Evolutionary conservation across 2,888 invertebrate genomes (phyloP).

Genomic region (Anoplius nigerrimus): DNA sequence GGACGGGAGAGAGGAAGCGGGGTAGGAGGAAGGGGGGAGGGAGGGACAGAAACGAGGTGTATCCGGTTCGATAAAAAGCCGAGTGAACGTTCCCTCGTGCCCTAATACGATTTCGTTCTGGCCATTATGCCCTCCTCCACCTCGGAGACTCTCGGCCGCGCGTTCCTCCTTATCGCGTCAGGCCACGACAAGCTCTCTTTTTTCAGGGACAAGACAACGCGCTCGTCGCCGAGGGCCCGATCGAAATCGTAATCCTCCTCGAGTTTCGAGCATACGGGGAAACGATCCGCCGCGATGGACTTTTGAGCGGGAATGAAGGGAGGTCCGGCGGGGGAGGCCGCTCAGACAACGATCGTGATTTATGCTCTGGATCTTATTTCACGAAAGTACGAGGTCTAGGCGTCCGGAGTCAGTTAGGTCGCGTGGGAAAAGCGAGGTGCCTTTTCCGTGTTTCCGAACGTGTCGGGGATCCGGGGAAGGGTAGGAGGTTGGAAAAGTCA

Average conservation of each 20-base stretch:
- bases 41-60: conserved; percentile 42
- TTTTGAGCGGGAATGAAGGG: conserved; percentile 6
- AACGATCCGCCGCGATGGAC: conserved; percentile 43
- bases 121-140: conserved; percentile 61
- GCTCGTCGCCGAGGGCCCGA: conserved; percentile 26
- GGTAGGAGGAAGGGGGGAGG: conserved; percentile 9
- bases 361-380: conserved; percentile 58
- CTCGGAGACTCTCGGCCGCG: conserved; percentile 19
- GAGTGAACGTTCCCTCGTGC: conserved; percentile 59
- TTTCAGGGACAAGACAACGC: conserved; percentile 39
- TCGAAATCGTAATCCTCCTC: conserved; percentile 58
- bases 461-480: too few species aligned
- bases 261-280: conserved; percentile 55
- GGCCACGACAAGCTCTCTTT: conserved; percentile 54
- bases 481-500: too few species aligned
- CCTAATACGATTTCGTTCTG: conserved; percentile 68
- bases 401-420: conserved; percentile 15
- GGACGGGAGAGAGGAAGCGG: conserved; percentile 7
- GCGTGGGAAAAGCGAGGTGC: conserved; percentile 30
- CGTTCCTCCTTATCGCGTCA: conserved; percentile 47
- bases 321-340: conserved; percentile 9
- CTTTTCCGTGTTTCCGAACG: too few species aligned
- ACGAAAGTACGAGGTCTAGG: conserved; percentile 40
- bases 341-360: conserved; percentile 52
- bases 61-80: conserved; percentile 63